Conservation (phyloP, 2,888 invertebrate species). For the Melolontha melolontha region DNA sequence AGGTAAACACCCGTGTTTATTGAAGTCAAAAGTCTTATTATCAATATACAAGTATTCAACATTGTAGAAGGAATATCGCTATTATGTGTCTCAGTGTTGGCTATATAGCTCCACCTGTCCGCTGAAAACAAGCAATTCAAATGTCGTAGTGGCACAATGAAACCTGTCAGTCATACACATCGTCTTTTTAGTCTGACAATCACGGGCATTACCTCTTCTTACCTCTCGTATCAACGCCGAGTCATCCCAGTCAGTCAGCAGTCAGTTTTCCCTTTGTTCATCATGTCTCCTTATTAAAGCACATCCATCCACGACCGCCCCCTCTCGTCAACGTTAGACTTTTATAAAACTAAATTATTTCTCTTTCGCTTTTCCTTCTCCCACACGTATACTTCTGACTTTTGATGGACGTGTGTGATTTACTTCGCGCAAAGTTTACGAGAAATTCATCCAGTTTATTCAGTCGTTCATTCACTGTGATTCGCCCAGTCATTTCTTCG, state of each 20-base stretch:
- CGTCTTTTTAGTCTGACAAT: conserved; percentile 52
- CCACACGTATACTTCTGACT: conserved; percentile 26
- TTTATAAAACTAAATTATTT: conserved; percentile 58
- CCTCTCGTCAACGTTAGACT: conserved; percentile 55
- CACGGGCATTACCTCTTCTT: conserved; percentile 49
- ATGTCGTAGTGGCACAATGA: conserved; percentile 63
- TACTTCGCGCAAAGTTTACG: conserved; percentile 43
- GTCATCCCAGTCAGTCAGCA: conserved; percentile 35
- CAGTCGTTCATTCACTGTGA: conserved; percentile 28
- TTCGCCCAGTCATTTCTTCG: conserved; percentile 17
- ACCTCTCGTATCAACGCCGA: conserved; percentile 45
- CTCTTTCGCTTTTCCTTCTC: conserved; percentile 41
- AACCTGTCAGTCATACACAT: conserved; percentile 62
- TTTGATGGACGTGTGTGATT: conserved; percentile 46
- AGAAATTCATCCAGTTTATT: conserved; percentile 42
- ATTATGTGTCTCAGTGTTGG: conserved; percentile 17
- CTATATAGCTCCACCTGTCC: conserved; percentile 50
- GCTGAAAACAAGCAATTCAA: conserved; percentile 61
- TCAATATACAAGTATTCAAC: conserved; percentile 11
- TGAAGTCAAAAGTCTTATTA: conserved; percentile 18
- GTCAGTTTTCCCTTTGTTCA: conserved; percentile 54
- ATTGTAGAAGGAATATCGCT: conserved; percentile 12
- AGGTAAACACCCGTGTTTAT: not conserved
- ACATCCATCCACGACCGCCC: conserved; percentile 44
- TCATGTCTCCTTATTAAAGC: conserved; percentile 58